These are phyloP conservation scores for Chaetogeoica ovagalla DNA, from an alignment of 2,888 invertebrate genomes.

Conservation along the genomic window DNA sequence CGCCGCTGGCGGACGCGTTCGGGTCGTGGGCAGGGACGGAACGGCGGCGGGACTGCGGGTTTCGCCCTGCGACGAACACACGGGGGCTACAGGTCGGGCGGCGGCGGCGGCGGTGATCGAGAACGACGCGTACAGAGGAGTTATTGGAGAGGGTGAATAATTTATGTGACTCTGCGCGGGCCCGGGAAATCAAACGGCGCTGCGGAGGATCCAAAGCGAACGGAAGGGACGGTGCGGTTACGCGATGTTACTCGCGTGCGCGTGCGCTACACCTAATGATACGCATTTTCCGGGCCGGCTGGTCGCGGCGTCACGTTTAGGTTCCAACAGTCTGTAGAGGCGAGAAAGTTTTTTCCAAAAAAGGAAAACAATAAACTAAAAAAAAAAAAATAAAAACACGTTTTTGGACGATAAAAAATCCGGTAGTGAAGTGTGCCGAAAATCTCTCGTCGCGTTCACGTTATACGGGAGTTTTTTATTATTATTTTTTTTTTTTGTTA, in stretches of 20 bases:
- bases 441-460: too few relatives aligned
- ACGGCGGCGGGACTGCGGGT: too few relatives aligned
- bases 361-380: too few relatives aligned
- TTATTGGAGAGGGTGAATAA: slow-evolving; percentile 40
- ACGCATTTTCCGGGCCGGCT: not conserved
- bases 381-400: not conserved
- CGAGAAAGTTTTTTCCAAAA: too few relatives aligned
- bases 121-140: not conserved
- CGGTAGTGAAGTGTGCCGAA: too few relatives aligned
- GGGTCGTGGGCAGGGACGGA: not conserved
- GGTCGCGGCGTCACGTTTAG: not conserved
- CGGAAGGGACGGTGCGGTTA: not conserved
- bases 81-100: not conserved
- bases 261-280: too few relatives aligned
- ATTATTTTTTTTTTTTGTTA: too few relatives aligned
- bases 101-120: not conserved
- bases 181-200: slow-evolving; percentile 36
- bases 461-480: too few relatives aligned
- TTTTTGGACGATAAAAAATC: too few relatives aligned
- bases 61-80: not conserved
- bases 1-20: too few relatives aligned
- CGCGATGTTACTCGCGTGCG: not conserved
- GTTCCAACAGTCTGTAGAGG: too few relatives aligned
- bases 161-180: slow-evolving; percentile 35
- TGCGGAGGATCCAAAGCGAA: not conserved